Evolutionary conservation across 2,797 vertebrate species (phyloP).

Genomic region (Sebastes taczanowskii): DNA sequence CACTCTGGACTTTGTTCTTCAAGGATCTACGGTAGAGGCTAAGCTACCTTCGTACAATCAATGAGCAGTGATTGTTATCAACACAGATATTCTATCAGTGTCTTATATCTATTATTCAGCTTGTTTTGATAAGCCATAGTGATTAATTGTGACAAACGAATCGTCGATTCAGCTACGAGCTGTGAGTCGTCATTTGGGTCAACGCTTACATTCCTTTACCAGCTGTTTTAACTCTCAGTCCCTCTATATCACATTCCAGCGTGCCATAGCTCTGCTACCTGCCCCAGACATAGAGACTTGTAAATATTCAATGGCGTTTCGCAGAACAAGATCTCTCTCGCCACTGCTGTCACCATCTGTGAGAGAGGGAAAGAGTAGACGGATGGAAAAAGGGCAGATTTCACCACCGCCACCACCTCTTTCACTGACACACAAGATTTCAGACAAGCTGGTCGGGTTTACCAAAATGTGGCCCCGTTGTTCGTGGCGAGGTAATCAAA

Average conservation of each 20-base stretch:
- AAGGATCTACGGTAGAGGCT: neutral
- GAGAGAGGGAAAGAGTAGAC: slow-evolving; percentile 75
- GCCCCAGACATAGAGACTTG: slow-evolving; percentile 68
- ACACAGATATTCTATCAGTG: neutral
- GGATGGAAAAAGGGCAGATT: slow-evolving; percentile 78
- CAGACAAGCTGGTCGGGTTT: slow-evolving; percentile 27
- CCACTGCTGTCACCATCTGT: slow-evolving; percentile 74
- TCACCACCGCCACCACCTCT: slow-evolving; percentile 69
- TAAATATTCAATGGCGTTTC: slow-evolving; percentile 84
- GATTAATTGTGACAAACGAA: slow-evolving; percentile 9
- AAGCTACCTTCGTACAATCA: slow-evolving; percentile 2
- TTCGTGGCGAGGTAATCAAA: slow-evolving; percentile 41
- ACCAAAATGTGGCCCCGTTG: slow-evolving; percentile 36
- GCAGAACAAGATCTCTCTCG: slow-evolving; percentile 83
- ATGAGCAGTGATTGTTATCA: slow-evolving; percentile 33
- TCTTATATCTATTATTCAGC: slow-evolving; percentile 19
- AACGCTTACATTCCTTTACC: slow-evolving; percentile 11
- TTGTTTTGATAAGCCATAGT: slow-evolving; percentile 16
- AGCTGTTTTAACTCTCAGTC: slow-evolving; percentile 50
- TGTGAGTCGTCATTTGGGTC: neutral
- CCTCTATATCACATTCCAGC: slow-evolving; percentile 60
- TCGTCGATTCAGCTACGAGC: neutral
- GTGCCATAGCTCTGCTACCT: slow-evolving; percentile 55
- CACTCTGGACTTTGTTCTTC: slow-evolving; percentile 7
- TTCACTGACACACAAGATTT: slow-evolving; percentile 79